Conservation (phyloP, 1,140 invertebrate species). For the Drosophila kikkawai region DNA sequence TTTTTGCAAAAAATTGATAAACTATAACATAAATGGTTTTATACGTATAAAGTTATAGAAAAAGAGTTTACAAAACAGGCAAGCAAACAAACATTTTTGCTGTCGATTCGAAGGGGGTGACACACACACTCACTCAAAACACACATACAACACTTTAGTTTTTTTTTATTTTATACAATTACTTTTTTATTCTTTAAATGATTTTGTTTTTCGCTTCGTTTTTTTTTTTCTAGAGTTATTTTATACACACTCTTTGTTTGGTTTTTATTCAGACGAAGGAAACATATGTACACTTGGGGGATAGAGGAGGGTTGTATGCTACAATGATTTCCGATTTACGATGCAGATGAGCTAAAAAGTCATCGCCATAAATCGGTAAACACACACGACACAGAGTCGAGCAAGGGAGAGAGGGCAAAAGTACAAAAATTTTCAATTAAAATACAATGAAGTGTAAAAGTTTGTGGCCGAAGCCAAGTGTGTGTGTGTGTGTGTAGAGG, state of each 20-base stretch:
- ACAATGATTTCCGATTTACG: constrained; percentile 38
- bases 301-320: not conserved
- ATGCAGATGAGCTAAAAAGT: constrained; percentile 66
- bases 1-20: constrained; percentile 63
- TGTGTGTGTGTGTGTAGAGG: constrained; percentile 2
- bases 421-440: constrained; percentile 75
- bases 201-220: constrained; percentile 24
- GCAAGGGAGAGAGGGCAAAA: constrained; percentile 26
- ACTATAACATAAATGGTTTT: constrained; percentile 74
- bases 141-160: constrained; percentile 49
- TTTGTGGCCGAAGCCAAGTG: constrained; percentile 67
- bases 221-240: constrained; percentile 39
- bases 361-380: constrained; percentile 61
- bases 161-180: constrained; percentile 45
- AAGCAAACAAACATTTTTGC: constrained; percentile 48
- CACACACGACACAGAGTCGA: constrained; percentile 37
- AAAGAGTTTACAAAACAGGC: constrained; percentile 24
- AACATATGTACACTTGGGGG: constrained; percentile 34
- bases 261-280: constrained; percentile 35
- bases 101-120: constrained; percentile 20
- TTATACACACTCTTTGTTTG: constrained; percentile 58
- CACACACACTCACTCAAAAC: constrained; percentile 26
- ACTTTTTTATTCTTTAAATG: constrained; percentile 46
- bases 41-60: constrained; percentile 34
- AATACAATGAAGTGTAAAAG: constrained; percentile 80